phyloP scores from a whole-genome alignment of 2,113 vertebrate genomes.

The Psephotus haematonotus region DNA sequence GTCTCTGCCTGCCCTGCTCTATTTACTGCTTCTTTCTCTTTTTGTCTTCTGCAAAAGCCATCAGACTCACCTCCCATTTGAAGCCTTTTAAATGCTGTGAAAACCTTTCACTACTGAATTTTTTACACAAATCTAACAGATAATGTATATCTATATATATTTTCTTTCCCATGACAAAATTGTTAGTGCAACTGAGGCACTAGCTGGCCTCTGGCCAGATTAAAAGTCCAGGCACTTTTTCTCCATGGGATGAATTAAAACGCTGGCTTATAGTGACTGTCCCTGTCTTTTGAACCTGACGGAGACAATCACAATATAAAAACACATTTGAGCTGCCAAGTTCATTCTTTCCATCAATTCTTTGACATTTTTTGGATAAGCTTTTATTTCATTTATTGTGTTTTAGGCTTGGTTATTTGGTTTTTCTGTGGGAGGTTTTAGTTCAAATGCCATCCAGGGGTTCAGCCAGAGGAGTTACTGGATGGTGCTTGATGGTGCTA shows the following conservation, averaged over 20 bases:
- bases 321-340: background rate
- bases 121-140: too few relatives aligned
- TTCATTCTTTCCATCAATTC: background rate
- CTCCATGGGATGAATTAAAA: background rate
- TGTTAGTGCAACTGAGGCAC: background rate
- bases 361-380: background rate
- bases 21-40: background rate
- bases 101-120: background rate
- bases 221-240: background rate
- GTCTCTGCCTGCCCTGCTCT: accelerated
- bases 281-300: background rate
- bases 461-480: background rate
- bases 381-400: background rate
- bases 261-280: background rate
- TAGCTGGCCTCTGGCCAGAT: too few relatives aligned
- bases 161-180: background rate
- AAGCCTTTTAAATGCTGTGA: background rate
- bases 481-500: background rate
- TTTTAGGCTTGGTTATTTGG: background rate
- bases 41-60: background rate
- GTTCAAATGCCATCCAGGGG: background rate
- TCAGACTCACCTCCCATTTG: background rate
- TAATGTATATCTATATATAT: background rate
- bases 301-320: background rate
- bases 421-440: background rate